Conservation (phyloP, 2,888 invertebrate species). For the Tetranychus piercei region DNA sequence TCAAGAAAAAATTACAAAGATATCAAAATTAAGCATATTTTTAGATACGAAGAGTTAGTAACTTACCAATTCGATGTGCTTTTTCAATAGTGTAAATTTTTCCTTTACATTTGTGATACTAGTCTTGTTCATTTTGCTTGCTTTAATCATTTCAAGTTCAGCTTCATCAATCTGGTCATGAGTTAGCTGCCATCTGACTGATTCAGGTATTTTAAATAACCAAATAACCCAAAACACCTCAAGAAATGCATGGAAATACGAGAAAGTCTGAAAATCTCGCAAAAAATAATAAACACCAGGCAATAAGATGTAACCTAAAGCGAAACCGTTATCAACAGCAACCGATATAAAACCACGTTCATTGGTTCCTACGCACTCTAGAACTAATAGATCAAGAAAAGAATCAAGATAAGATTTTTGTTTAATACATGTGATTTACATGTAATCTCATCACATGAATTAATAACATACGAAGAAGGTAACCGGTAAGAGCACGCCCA, state of each 20-base stretch:
- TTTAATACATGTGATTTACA: neutral
- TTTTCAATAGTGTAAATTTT: neutral
- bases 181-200: constrained; percentile 9
- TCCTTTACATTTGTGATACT: neutral
- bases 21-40: neutral
- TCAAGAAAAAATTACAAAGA: neutral
- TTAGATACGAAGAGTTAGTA: neutral
- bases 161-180: constrained; percentile 6
- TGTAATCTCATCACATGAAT: neutral
- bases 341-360: constrained; percentile 6
- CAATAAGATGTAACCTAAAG: constrained; percentile 9
- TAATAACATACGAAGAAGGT: constrained; percentile 4
- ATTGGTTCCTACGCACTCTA: constrained; percentile 6
- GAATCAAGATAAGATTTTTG: neutral
- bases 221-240: constrained; percentile 7
- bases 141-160: neutral
- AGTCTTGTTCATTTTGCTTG: constrained; percentile 3
- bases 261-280: constrained; percentile 2
- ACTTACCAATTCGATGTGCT: constrained; percentile 4
- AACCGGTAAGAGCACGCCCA: constrained; percentile 4
- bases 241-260: neutral
- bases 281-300: constrained; percentile 9
- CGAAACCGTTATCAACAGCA: constrained; percentile 7
- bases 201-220: constrained; percentile 4
- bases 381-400: neutral